phyloP scores from a whole-genome alignment of 2,797 vertebrate genomes.

The Enteromius fasciolatus region DNA sequence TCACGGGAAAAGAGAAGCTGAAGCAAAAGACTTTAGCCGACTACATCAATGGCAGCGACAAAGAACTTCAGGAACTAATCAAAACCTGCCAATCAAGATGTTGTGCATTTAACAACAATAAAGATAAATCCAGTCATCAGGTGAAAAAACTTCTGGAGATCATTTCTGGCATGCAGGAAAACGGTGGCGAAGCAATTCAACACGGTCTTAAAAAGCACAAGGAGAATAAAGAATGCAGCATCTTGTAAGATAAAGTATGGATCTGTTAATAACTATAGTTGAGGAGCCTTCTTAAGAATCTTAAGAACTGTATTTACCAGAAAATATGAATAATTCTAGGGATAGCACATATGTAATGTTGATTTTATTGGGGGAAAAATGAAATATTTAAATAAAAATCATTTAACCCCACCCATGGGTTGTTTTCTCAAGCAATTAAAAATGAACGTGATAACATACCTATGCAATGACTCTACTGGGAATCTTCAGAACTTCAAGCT shows the following conservation, averaged over 20 bases:
- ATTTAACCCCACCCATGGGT: background rate
- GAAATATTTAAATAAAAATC: background rate
- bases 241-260: background rate
- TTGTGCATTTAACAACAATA: conserved; percentile 43
- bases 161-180: background rate
- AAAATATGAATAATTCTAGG: background rate
- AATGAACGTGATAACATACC: background rate
- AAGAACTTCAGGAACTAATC: conserved; percentile 17
- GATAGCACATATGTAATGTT: background rate
- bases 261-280: background rate
- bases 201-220: background rate
- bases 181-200: too few relatives aligned
- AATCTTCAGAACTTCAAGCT: background rate
- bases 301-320: background rate
- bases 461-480: background rate
- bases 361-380: background rate
- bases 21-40: background rate
- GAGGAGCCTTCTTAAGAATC: background rate
- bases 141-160: conserved; percentile 7
- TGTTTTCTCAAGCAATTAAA: background rate
- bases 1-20: conserved; percentile 45
- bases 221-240: background rate
- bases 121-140: conserved; percentile 2
- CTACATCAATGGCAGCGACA: conserved; percentile 18
- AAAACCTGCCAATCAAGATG: background rate